phyloP scores from a whole-genome alignment of 2,113 vertebrate genomes.

The Romanogobio albipinnatus region DNA sequence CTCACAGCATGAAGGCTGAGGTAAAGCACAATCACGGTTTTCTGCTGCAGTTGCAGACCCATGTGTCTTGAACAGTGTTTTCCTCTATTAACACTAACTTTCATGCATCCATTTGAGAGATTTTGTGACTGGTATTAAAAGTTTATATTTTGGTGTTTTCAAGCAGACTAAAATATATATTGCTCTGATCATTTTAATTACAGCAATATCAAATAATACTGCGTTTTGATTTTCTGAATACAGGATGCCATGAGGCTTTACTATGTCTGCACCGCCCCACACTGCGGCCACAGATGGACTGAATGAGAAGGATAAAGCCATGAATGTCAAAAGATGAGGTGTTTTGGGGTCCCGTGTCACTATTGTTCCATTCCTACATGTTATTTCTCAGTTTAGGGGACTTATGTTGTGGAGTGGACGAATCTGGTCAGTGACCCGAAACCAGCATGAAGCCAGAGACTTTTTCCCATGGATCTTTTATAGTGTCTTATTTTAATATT shows the following conservation, averaged over 20 bases:
- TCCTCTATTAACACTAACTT: neutral
- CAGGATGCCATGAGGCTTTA: constrained; percentile 94
- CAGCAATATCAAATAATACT: neutral
- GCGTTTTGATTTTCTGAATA: neutral
- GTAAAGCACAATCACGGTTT: constrained; percentile 66
- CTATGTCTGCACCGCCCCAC: constrained; percentile 92
- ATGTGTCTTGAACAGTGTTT: neutral
- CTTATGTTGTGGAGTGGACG: neutral
- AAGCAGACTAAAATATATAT: too few species aligned
- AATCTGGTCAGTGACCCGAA: neutral
- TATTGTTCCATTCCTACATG: neutral
- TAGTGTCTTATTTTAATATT: neutral
- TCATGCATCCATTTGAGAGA: neutral
- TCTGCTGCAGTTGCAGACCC: neutral
- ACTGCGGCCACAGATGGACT: constrained; percentile 94
- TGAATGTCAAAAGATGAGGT: neutral
- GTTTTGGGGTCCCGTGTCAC: too few species aligned
- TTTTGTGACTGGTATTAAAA: neutral
- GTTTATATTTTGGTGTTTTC: neutral
- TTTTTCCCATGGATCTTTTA: neutral
- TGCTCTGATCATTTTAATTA: neutral
- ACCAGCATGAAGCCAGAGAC: neutral
- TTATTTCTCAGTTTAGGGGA: neutral
- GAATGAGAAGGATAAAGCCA: constrained; percentile 72
- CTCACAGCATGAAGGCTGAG: constrained; percentile 93